Conservation (phyloP, 2,797 vertebrate genomes). For the Fundulus diaphanus region DNA sequence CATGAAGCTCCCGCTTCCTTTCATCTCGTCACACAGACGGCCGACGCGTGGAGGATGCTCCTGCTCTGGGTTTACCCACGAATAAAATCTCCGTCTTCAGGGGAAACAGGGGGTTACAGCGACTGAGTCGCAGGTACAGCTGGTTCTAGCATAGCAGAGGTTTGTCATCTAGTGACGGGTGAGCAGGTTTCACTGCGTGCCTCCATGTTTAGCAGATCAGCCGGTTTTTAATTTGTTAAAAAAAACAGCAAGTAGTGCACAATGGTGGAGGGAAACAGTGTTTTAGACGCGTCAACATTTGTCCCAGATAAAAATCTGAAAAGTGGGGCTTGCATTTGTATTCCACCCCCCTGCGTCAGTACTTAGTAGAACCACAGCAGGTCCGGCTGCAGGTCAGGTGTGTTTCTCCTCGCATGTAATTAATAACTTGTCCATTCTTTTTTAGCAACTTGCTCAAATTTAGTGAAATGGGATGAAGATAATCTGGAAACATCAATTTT, state of each 20-base stretch:
- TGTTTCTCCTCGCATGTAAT: too few species aligned
- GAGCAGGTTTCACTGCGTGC: not conserved
- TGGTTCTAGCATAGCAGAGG: conserved; percentile 5
- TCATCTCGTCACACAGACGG: conserved; percentile 41
- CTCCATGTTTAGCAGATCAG: not conserved
- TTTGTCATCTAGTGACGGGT: not conserved
- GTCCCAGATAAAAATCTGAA: not conserved
- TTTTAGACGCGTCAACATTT: not conserved
- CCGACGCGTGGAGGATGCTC: conserved; percentile 42
- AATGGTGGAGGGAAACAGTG: not conserved
- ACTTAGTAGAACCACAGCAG: too few species aligned
- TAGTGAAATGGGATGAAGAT: too few species aligned
- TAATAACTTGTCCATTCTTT: too few species aligned
- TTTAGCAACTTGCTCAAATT: too few species aligned
- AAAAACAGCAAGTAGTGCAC: not conserved
- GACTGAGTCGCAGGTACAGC: conserved; percentile 1
- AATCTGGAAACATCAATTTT: too few species aligned
- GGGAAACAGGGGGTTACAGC: conserved; percentile 22
- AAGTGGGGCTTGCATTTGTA: not conserved
- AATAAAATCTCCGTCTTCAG: conserved; percentile 18
- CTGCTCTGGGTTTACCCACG: conserved; percentile 33
- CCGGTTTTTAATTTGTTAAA: not conserved
- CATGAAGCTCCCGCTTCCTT: conserved; percentile 32
- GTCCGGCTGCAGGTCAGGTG: too few species aligned
- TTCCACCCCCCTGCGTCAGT: not conserved